Evolutionary conservation across 2,113 vertebrate genomes (phyloP), one percentile per base, ranked within the genome.

Genomic region (Bujurquina vittata): DNA sequence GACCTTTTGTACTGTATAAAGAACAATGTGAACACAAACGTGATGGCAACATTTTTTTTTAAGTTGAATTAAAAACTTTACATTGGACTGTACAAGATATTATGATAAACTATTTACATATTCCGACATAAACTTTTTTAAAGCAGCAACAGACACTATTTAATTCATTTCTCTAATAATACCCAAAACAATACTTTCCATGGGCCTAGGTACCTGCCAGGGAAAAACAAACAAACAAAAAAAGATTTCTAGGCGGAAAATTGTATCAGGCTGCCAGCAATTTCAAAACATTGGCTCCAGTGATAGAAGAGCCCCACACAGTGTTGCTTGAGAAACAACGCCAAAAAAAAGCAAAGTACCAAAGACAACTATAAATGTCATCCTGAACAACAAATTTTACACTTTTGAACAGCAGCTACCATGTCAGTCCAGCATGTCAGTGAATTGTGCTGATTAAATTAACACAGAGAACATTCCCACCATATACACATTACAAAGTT

Each of bases 381-480:
- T 95, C 96, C 94, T 62, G 93, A 96, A 97, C 93, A 96, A 96
- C 95, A 96, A 95, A 96, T 79, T 88, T 81, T 93, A 93, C 88
- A 95, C 91, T 92, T 93, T 92, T 95, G 93, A 96, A 95, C 95
- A 95, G 98, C 98, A 99, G 98, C 98, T 96, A 98, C 97, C 97
- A 97, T 97, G 95, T 99, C 97, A 98, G 97, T 99, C 98, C 98
- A 99, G 98, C 98, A 99, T 99, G 97, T 99, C 98, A 98, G 97
- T 99, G 98, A 99, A 98, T 98, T 99, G 97, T 99, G 98, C 98
- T 97, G 97, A 99, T 98, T 99, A 99, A 99, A 99, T 99, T 98
- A 99, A 99, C 97, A 98, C 96, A 97, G 96, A 98, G 95, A 97
- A 98, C 96, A 98, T 97, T 96, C 96, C 97, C 97, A 98, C 96